Evolutionary conservation across 2,113 vertebrate genomes (phyloP).

Genomic region (Cacatua alba): DNA sequence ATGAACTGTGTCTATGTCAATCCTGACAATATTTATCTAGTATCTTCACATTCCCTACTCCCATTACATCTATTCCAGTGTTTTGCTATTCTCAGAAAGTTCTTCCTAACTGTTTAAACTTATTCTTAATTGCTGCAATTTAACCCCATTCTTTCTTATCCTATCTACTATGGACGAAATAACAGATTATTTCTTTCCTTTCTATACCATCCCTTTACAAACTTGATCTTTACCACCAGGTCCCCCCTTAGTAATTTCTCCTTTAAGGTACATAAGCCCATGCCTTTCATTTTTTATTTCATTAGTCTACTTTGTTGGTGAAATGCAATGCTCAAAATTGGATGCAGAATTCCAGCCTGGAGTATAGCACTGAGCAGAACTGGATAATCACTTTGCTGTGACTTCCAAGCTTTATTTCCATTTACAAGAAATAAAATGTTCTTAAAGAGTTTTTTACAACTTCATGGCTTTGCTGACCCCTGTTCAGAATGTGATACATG

Average conservation of each 20-base stretch:
- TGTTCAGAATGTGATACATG: slow-evolving; percentile 26
- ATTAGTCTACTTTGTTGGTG: background rate
- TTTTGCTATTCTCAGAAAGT: background rate
- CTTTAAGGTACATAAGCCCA: background rate
- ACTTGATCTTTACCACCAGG: background rate
- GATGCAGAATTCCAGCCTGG: background rate
- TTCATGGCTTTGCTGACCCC: slow-evolving; percentile 21
- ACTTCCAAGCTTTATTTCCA: slow-evolving; percentile 19
- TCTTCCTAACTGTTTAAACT: background rate
- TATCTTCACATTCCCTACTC: background rate
- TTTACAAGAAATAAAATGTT: slow-evolving; percentile 43
- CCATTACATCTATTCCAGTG: background rate
- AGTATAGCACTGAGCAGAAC: background rate
- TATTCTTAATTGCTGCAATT: background rate
- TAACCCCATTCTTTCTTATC: background rate
- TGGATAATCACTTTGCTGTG: background rate
- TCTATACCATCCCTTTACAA: background rate
- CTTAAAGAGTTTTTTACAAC: slow-evolving; percentile 19
- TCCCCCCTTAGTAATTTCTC: background rate
- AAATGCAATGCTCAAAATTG: background rate
- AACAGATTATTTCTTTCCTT: background rate
- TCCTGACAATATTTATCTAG: background rate
- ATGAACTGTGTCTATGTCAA: background rate
- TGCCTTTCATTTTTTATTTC: background rate
- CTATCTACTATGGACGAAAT: background rate